phyloP scores from a whole-genome alignment of 1,140 invertebrate species.

The Drosophila nikananu region DNA sequence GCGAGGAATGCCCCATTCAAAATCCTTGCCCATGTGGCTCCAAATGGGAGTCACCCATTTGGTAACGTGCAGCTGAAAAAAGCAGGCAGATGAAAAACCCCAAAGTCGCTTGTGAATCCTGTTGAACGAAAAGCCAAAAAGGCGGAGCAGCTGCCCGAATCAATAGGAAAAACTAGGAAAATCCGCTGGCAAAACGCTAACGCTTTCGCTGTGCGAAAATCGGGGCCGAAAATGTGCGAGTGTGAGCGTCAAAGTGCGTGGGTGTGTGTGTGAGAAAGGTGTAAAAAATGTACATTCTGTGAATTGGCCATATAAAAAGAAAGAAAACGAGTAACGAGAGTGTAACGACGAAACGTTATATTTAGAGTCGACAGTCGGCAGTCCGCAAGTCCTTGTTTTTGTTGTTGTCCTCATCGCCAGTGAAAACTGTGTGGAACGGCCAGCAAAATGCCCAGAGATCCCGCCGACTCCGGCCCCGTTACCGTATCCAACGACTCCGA shows the following conservation, averaged over 20 bases:
- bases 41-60: slow-evolving; percentile 50
- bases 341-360: slow-evolving; percentile 74
- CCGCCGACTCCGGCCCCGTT: slow-evolving; percentile 61
- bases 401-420: slow-evolving; percentile 23
- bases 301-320: slow-evolving; percentile 76
- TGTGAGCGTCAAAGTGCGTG: slow-evolving; percentile 64
- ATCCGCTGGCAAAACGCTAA: slow-evolving; percentile 45
- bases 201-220: slow-evolving; percentile 54
- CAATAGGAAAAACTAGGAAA: slow-evolving; percentile 22
- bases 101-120: slow-evolving; percentile 35
- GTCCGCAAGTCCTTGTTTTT: slow-evolving; percentile 51
- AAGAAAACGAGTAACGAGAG: slow-evolving; percentile 76
- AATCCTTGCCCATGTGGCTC: slow-evolving; percentile 64
- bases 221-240: slow-evolving; percentile 50
- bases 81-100: slow-evolving; percentile 24
- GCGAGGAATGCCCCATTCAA: slow-evolving; percentile 44
- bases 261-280: slow-evolving; percentile 78
- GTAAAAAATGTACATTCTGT: slow-evolving; percentile 81
- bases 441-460: slow-evolving; percentile 75
- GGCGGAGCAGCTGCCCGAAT: slow-evolving; percentile 11
- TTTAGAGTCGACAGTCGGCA: slow-evolving; percentile 68
- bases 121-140: slow-evolving; percentile 40
- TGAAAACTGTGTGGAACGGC: slow-evolving; percentile 25
- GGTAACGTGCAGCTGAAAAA: slow-evolving; percentile 54
- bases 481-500: slow-evolving; percentile 44